Percentiles rank a stretch among this genome's conserved stretches.
Evolutionary conservation across 2,113 vertebrate species (phyloP).

Genomic region (Cebus imitator): DNA sequence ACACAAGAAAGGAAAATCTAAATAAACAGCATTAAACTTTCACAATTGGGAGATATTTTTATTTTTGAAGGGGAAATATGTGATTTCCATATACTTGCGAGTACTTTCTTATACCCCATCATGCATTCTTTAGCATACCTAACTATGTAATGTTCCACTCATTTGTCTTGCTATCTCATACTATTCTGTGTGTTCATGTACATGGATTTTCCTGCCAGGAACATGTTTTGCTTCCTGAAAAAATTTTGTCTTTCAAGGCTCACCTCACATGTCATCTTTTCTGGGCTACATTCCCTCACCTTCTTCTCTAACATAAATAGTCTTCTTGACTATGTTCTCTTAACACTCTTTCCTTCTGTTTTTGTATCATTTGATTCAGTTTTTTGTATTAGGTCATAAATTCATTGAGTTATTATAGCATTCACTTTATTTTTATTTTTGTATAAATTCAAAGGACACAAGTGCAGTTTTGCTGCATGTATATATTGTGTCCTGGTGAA

Average conservation of each 20-base stretch:
- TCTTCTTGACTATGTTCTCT: neutral
- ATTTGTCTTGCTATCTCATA: neutral
- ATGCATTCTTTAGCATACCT: accelerated
- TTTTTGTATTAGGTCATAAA: neutral
- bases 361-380: neutral
- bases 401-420: neutral
- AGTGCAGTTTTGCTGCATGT: too few species aligned
- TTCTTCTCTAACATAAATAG: neutral
- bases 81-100: neutral
- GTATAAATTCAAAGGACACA: too few species aligned
- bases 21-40: neutral
- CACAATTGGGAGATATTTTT: neutral
- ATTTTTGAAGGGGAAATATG: neutral
- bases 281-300: neutral
- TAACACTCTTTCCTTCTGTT: neutral
- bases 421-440: neutral
- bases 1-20: neutral
- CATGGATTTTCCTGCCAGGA: neutral
- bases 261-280: neutral
- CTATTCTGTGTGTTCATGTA: neutral
- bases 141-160: neutral
- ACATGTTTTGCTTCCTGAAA: neutral
- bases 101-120: accelerated
- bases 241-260: neutral
- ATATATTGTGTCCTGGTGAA: too few species aligned